Conservation (phyloP, 2,797 vertebrate species). For the Pseudotriccus pelzelni region DNA sequence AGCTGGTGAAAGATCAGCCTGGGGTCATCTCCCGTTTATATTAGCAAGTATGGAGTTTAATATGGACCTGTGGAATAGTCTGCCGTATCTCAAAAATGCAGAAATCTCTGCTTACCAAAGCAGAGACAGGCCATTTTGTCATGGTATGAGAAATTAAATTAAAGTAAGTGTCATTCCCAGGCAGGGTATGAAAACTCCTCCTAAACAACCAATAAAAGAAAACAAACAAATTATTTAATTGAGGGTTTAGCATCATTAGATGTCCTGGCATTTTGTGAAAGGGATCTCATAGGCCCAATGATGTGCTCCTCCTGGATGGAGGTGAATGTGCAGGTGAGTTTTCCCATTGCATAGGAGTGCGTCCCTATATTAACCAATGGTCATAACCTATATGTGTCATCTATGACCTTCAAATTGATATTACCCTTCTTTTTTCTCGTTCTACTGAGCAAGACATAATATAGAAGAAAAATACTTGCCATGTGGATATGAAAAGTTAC, state of each 20-base stretch:
- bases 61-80: background rate
- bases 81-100: background rate
- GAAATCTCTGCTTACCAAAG: background rate
- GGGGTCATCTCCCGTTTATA: background rate
- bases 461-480: background rate
- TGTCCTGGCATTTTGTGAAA: background rate
- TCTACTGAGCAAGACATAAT: background rate
- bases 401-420: background rate
- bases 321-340: background rate
- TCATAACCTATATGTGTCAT: background rate
- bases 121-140: background rate
- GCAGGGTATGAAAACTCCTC: background rate
- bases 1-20: background rate
- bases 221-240: background rate
- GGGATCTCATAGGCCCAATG: background rate
- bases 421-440: accelerated
- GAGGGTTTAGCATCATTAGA: background rate
- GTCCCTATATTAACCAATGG: background rate
- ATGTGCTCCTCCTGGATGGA: background rate
- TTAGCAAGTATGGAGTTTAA: background rate
- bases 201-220: background rate
- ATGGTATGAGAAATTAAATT: background rate
- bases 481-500: background rate
- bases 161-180: background rate
- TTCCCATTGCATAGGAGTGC: background rate